These are phyloP conservation scores for Orthosia gracilis DNA, from an alignment of 2,888 invertebrate genomes.

Conservation along the genomic window DNA sequence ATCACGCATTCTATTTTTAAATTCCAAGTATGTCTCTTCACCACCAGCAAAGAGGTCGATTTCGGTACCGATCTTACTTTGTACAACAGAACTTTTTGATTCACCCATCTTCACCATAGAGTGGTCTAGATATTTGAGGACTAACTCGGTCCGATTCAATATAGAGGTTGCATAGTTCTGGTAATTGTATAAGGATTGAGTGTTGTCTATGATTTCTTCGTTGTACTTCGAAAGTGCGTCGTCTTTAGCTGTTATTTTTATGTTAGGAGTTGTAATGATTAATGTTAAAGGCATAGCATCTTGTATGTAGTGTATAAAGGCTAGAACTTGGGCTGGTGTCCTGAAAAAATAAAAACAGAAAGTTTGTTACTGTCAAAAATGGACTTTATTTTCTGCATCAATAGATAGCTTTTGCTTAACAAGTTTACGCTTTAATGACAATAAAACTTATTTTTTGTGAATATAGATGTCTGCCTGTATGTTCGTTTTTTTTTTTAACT, in stretches of 20 bases:
- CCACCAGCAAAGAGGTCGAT: constrained; percentile 81
- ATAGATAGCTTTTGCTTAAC: not conserved
- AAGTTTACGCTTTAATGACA: not conserved
- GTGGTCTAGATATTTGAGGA: constrained; percentile 79
- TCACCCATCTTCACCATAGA: constrained; percentile 82
- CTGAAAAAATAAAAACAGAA: constrained; percentile 76
- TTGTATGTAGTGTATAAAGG: constrained; percentile 84
- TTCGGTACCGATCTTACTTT: constrained; percentile 76
- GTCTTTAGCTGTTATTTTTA: constrained; percentile 72
- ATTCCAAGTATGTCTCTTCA: constrained; percentile 69
- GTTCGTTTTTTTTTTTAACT: too few species aligned
- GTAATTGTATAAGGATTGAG: constrained; percentile 59
- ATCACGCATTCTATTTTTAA: constrained; percentile 73
- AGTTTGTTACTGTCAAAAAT: not conserved
- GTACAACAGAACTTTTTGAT: constrained; percentile 71
- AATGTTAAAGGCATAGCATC: constrained; percentile 80
- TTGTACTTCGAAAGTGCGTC: constrained; percentile 67
- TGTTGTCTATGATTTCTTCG: constrained; percentile 62
- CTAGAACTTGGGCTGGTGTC: constrained; percentile 77
- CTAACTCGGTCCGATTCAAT: constrained; percentile 72
- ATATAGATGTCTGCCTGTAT: not conserved
- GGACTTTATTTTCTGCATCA: not conserved
- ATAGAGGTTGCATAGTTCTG: constrained; percentile 73
- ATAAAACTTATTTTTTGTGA: not conserved
- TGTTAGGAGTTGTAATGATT: constrained; percentile 75